Conservation (phyloP, 2,888 invertebrate genomes). For the Venustoraphidia nigricollis region DNA sequence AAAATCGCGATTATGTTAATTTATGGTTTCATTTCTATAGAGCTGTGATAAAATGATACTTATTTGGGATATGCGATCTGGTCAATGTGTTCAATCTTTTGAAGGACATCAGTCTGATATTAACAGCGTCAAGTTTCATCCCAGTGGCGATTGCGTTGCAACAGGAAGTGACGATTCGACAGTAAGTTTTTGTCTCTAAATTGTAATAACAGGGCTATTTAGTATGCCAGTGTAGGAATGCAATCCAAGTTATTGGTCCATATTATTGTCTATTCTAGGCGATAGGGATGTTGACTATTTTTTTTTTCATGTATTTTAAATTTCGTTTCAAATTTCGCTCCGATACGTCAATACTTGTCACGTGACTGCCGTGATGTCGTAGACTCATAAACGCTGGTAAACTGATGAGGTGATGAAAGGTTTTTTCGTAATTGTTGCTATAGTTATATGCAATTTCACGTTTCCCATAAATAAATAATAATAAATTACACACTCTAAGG, state of each 20-base stretch:
- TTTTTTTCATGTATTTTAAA: too few species aligned
- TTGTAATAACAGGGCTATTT: background rate
- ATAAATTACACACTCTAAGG: too few species aligned
- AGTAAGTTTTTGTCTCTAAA: conserved; percentile 28
- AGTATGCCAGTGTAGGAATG: background rate
- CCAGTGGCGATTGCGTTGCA: conserved; percentile 96
- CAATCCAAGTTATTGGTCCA: background rate
- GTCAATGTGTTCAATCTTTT: conserved; percentile 95
- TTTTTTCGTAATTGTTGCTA: too few species aligned
- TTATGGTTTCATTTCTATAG: conserved; percentile 25
- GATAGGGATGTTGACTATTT: too few species aligned
- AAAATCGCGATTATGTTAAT: background rate
- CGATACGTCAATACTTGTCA: too few species aligned
- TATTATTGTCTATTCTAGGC: background rate
- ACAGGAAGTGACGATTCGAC: conserved; percentile 98
- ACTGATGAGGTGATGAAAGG: too few species aligned
- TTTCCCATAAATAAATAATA: too few species aligned
- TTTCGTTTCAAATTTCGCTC: too few species aligned
- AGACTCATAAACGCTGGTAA: too few species aligned
- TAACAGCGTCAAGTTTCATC: conserved; percentile 95
- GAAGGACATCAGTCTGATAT: conserved; percentile 98
- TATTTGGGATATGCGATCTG: conserved; percentile 98
- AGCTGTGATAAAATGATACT: conserved; percentile 95
- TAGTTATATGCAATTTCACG: too few species aligned
- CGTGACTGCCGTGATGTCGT: too few species aligned